A percentile compares a stretch with the other conserved stretches of the same genome.
Conservation (phyloP, 2,888 invertebrate species). For the Stenotaenia linearis region DNA sequence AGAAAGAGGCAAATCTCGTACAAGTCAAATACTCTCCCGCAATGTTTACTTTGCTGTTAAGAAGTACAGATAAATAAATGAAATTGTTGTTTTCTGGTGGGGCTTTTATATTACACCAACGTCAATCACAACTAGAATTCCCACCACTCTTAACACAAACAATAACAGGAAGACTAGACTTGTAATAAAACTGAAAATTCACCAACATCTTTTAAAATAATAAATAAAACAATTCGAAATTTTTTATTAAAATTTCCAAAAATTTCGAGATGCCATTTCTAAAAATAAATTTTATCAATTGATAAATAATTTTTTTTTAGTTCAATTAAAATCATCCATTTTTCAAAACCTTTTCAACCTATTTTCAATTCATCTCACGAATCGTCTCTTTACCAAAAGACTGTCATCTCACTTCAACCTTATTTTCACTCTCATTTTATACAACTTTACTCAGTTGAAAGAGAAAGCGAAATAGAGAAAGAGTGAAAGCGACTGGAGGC, state of each 20-base stretch:
- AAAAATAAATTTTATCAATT: too few relatives aligned
- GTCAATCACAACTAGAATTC: neutral
- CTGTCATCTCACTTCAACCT: constrained; percentile 19
- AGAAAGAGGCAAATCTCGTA: neutral
- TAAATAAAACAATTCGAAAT: neutral
- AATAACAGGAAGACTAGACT: neutral
- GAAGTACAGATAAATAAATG: neutral
- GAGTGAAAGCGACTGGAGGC: neutral
- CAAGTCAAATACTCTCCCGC: neutral
- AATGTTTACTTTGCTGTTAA: neutral
- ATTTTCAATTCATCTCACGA: neutral
- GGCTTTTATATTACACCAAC: neutral
- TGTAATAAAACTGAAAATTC: neutral
- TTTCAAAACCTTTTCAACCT: neutral
- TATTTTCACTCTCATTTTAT: constrained; percentile 15
- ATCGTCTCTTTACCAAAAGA: constrained; percentile 3
- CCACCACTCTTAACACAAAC: neutral
- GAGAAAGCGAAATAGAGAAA: neutral
- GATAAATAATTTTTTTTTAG: neutral
- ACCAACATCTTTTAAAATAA: neutral
- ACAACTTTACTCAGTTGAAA: neutral
- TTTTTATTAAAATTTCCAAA: too few relatives aligned
- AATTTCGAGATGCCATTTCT: too few relatives aligned
- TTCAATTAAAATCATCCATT: neutral
- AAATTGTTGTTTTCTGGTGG: neutral